phyloP scores from a whole-genome alignment of 92 coral and sea anemone genomes.

The Heteractis magnifica region DNA sequence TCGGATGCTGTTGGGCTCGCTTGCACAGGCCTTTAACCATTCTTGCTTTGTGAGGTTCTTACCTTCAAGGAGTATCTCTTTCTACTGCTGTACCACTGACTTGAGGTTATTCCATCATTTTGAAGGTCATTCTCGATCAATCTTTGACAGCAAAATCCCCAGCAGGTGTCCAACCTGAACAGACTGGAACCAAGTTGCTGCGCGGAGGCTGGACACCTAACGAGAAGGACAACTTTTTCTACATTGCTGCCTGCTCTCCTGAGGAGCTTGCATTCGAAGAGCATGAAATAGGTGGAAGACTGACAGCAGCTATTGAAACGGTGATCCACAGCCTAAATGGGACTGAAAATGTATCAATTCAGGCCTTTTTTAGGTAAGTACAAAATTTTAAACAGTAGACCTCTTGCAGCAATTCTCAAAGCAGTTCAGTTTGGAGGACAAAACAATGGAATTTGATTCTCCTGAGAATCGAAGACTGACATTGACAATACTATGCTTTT shows the following conservation, averaged over 20 bases:
- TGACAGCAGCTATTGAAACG: slow-evolving; percentile 5
- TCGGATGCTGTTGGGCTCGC: no score
- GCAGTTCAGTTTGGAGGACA: no score
- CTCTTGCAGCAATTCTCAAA: no score
- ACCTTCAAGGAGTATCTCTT: no score
- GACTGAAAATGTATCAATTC: not conserved
- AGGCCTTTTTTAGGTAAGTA: slow-evolving; percentile 15
- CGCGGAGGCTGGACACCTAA: slow-evolving; percentile 24
- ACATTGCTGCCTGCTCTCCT: slow-evolving; percentile 20
- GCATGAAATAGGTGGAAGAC: not conserved
- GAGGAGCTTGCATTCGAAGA: not conserved
- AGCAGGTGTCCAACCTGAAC: not conserved
- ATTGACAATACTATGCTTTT: no score
- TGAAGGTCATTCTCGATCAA: not conserved
- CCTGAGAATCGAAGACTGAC: no score
- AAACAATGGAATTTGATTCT: no score
- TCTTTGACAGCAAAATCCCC: not conserved
- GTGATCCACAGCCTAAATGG: not conserved
- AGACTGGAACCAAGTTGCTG: not conserved
- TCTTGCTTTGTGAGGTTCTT: no score
- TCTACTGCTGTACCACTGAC: no score
- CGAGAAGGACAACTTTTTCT: slow-evolving; percentile 16
- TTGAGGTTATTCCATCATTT: no score
- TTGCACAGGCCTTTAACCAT: no score
- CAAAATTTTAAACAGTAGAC: no score